Base-by-base conservation (phyloP, 2,797 vertebrate genomes). In the Pampus argenteus region DNA sequence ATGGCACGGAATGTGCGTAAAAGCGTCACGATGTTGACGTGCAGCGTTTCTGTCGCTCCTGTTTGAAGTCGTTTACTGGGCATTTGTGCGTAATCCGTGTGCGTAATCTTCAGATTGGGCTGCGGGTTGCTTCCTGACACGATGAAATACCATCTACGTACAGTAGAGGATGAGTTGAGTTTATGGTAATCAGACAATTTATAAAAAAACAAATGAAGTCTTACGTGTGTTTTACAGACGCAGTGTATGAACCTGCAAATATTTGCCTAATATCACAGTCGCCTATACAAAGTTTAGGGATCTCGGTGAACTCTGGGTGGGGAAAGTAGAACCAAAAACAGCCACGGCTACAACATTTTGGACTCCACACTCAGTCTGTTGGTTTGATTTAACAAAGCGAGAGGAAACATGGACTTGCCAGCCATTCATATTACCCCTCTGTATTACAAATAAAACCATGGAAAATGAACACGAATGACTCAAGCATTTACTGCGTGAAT, bases 381-480 rank as follows among this genome's bases (percentile, higher is more conserved):
- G 51, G 23, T 74, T 88, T 83, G 81, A 72, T 50, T 45, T 44
- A 74, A 68, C 44, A 55, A 49, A 51, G 23, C 42, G 14, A 60
- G 49, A 65, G 48, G 20, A 23, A 51, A 14, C 36, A 18, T 2
- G 20, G 40, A 51, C 51, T 28, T 42, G 56, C 44, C 58, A 74
- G 26, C 22, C 57, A 31, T 45, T 25, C 17, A 2, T 13, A 40
- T 60, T 60, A 73, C 31, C 29, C 61, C 22, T 56, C 49, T 54
- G 15, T 51, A 44, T n/a, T 48, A 59, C 6, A 4, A 45, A 48
- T 26, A 54, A 55, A 66, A 0, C 9, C 25, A n/a, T 49, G n/a
- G 54, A 22, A 31, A 0, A 61, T 49, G 11, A 2, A 23, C 26
- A 34, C 13, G 1, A 1, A 28, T 44, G 34, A 42, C 56, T 47